Percentiles rank a stretch among this genome's conserved stretches.
These are phyloP conservation scores for Atethmia centrago DNA, from an alignment of 2,888 invertebrate species.

Conservation along the genomic window DNA sequence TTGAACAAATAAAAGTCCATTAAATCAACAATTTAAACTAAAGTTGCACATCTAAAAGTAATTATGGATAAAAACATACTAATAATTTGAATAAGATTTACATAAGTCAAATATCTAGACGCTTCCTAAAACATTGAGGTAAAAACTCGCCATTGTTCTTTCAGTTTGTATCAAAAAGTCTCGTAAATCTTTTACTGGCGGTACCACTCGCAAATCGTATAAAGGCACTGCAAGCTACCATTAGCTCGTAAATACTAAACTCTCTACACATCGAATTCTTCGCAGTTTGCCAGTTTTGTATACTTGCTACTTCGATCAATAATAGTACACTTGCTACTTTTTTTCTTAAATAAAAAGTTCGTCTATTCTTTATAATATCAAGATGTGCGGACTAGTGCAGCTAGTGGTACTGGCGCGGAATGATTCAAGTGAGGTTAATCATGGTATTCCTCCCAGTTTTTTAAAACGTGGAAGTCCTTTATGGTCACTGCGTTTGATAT, in stretches of 20 bases:
- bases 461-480: not conserved
- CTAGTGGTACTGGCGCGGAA: not conserved
- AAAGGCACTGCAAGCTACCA: not conserved
- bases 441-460: not conserved
- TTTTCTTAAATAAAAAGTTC: too few relatives aligned
- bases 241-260: constrained; percentile 6
- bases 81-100: too few relatives aligned
- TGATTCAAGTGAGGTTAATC: not conserved
- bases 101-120: too few relatives aligned
- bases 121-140: too few relatives aligned
- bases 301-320: too few relatives aligned
- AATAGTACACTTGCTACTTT: not conserved
- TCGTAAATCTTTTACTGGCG: constrained; percentile 21
- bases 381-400: not conserved
- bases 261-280: not conserved
- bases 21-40: too few relatives aligned
- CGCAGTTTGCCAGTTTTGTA: too few relatives aligned
- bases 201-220: constrained; percentile 12
- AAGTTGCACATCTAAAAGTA: too few relatives aligned
- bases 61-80: too few relatives aligned
- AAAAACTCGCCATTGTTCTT: too few relatives aligned
- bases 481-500: not conserved
- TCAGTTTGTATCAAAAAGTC: constrained; percentile 16
- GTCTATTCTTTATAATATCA: not conserved
- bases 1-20: too few relatives aligned